Evolutionary conservation across 2,797 vertebrate genomes (phyloP), one percentile per base, ranked within the genome.

Genomic region (Arnoldichthys spilopterus): DNA sequence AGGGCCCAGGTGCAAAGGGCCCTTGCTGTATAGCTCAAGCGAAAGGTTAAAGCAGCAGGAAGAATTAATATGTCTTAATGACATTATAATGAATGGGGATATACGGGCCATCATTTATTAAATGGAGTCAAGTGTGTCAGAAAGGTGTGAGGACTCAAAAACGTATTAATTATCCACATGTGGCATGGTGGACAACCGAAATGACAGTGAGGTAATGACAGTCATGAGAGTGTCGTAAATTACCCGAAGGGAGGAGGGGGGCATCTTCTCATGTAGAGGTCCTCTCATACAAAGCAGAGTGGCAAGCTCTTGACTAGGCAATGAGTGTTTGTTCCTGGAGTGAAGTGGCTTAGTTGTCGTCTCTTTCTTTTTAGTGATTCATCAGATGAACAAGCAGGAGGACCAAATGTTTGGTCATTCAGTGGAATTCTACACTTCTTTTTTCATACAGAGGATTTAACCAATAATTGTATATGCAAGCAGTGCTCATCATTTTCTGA

Each of bases 61-160:
- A 90, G 91, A 92, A 91, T 94, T 91, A 92, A 92, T 93, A 90
- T 85, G 88, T 91, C 91, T 92, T 93, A 94, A 94, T 94, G 91
- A 92, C 90, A 92, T 91, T 92, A 91, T 93, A 94, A 94, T 93
- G 90, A 92, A 94, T 92, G 92, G 86, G 90, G 90, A 92, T 92
- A 91, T 91, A 92, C 87, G 87, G 90, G 89, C 88, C 87, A 92
- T 92, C 88, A 91, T 94, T 93, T 91, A 92, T 93, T 94, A 92
- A 92, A 93, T 67, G 54, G 91, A 93, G 91, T 93, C 91, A 92
- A 93, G 91, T 91, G 91, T 92, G 91, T 92, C 90, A 92, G 86
- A 84, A 82, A 90, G 92, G 90, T 89, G 88, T 66, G 80, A 89
- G 88, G 88, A 91, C 87, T 90, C 90, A 87, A 89, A 88, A 89